Percentiles rank a stretch among this genome's conserved stretches.
Evolutionary conservation across 35 echinoderm and acorn worm species (phyloP).

Genomic region (Apostichopus californicus): DNA sequence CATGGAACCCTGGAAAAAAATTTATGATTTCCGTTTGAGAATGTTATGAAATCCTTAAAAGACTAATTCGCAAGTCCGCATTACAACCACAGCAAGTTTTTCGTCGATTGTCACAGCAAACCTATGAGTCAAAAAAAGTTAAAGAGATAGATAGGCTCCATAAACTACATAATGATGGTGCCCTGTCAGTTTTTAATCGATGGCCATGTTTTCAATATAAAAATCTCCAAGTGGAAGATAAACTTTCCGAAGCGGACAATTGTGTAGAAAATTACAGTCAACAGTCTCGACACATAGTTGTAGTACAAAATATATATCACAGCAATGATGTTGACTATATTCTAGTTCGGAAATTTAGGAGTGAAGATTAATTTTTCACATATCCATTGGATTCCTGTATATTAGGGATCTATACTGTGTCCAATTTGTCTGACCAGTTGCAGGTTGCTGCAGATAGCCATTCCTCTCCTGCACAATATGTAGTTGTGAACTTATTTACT

Average conservation of each 20-base stretch:
- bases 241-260: not conserved
- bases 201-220: constrained; percentile 38
- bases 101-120: constrained; percentile 33
- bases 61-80: constrained; percentile 62
- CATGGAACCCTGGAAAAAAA: constrained; percentile 67
- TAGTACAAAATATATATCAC: constrained; percentile 32
- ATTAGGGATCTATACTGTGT: constrained; percentile 26
- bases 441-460: not conserved
- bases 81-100: constrained; percentile 64
- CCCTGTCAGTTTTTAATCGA: constrained; percentile 3
- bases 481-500: not conserved
- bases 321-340: constrained; percentile 15
- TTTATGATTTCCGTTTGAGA: constrained; percentile 75
- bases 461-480: too few relatives aligned
- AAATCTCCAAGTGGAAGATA: constrained; percentile 6
- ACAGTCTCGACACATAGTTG: not conserved
- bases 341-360: not conserved
- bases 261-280: constrained; percentile 27
- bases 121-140: not conserved
- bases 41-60: constrained; percentile 64
- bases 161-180: constrained; percentile 6
- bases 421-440: constrained; percentile 18
- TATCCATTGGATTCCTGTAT: constrained; percentile 32
- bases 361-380: constrained; percentile 7
- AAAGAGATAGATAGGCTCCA: not conserved